A percentile compares a stretch with the other conserved stretches of the same genome.
Conservation (phyloP, 2,888 invertebrate genomes). For the Zelleria hepariella region DNA sequence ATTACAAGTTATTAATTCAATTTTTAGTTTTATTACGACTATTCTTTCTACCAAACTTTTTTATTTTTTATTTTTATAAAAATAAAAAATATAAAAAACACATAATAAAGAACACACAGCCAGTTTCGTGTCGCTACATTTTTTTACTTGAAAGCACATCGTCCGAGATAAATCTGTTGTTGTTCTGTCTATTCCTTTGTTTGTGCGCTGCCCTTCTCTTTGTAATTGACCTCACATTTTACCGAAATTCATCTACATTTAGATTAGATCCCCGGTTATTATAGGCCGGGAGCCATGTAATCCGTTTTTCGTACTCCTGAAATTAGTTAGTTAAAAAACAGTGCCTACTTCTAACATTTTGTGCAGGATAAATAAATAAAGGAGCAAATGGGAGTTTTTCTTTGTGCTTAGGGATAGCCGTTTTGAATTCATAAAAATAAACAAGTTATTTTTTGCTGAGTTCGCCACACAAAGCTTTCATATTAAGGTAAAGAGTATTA, state of each 20-base stretch:
- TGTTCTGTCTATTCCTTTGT: background rate
- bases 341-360: background rate
- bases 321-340: background rate
- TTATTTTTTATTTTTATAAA: no score
- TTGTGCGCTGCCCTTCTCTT: background rate
- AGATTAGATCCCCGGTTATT: constrained; percentile 24
- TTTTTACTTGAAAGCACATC: no score
- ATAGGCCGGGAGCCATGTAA: constrained; percentile 21
- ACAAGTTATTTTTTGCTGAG: no score
- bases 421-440: background rate
- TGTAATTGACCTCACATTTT: constrained; percentile 23
- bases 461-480: no score
- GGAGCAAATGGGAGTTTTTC: background rate
- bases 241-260: constrained; percentile 31
- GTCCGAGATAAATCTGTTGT: no score
- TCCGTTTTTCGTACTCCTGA: background rate
- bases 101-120: no score
- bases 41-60: no score
- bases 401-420: background rate
- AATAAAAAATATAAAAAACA: no score
- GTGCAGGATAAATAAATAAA: background rate
- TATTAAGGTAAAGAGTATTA: no score
- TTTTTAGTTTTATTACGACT: background rate
- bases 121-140: no score
- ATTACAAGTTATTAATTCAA: background rate